Percentiles rank a stretch among this genome's conserved stretches.
phyloP scores from a whole-genome alignment of 2,113 vertebrate genomes.

The Rhea americana region DNA sequence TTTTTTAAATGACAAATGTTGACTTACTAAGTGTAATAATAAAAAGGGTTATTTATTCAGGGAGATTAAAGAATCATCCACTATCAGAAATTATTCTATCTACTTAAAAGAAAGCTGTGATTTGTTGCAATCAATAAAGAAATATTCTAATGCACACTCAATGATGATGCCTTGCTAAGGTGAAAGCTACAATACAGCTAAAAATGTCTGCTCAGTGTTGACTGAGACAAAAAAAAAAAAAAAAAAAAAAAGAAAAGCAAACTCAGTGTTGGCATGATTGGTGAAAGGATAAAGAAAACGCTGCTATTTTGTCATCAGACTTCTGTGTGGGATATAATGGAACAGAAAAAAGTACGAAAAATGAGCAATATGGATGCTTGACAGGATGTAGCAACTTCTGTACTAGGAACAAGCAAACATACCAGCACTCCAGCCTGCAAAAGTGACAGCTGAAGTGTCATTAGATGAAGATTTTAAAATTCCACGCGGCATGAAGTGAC shows the following conservation, averaged over 20 bases:
- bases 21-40: background rate
- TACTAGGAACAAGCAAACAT: background rate
- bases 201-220: background rate
- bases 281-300: background rate
- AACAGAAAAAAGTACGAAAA: background rate
- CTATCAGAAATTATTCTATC: background rate
- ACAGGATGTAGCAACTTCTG: rapidly evolving
- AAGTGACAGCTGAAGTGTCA: background rate
- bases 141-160: background rate
- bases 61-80: background rate
- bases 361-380: background rate
- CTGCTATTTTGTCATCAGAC: background rate
- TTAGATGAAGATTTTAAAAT: background rate
- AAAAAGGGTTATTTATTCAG: background rate
- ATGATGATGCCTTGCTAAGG: background rate
- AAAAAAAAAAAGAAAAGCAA: background rate
- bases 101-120: background rate
- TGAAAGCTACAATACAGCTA: background rate
- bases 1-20: background rate
- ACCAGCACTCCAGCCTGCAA: background rate
- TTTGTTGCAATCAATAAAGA: background rate
- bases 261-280: background rate
- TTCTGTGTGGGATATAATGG: rapidly evolving
- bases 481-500: background rate
- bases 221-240: background rate